Conservation (phyloP, 1,140 invertebrate genomes). For the Halyomorpha halys region DNA sequence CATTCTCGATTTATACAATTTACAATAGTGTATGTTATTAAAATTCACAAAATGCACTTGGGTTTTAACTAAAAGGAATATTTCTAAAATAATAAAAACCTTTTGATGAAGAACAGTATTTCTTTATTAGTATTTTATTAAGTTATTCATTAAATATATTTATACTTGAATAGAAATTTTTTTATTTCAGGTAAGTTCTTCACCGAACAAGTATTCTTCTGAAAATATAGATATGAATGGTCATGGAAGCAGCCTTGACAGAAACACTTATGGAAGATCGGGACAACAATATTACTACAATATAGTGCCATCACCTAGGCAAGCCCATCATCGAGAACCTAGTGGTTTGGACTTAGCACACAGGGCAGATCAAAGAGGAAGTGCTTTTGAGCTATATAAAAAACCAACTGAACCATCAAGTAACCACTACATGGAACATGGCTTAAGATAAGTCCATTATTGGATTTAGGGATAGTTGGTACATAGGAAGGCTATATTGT, state of each 20-base stretch:
- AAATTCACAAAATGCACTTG: no score
- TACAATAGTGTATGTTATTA: no score
- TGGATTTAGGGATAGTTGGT: background rate
- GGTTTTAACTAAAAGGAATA: no score
- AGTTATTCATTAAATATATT: background rate
- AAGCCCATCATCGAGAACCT: constrained; percentile 44
- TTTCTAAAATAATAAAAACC: no score
- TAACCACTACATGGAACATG: constrained; percentile 34
- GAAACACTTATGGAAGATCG: constrained; percentile 35
- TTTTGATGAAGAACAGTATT: constrained; percentile 9
- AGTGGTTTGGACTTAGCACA: constrained; percentile 60
- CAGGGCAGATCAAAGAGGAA: constrained; percentile 80
- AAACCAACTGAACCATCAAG: constrained; percentile 52
- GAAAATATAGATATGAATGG: constrained; percentile 33
- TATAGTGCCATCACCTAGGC: constrained; percentile 42
- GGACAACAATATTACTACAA: constrained; percentile 48
- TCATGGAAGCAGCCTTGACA: constrained; percentile 41
- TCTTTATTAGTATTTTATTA: background rate
- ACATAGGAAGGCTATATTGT: background rate
- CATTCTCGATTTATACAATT: no score
- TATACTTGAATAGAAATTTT: constrained; percentile 3
- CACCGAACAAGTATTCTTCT: constrained; percentile 31
- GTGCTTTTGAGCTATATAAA: constrained; percentile 87
- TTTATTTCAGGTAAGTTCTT: constrained; percentile 31
- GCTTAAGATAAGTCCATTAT: constrained; percentile 29